Base-by-base conservation (phyloP, 2,113 vertebrate species). In the Prietella phreatophila region DNA sequence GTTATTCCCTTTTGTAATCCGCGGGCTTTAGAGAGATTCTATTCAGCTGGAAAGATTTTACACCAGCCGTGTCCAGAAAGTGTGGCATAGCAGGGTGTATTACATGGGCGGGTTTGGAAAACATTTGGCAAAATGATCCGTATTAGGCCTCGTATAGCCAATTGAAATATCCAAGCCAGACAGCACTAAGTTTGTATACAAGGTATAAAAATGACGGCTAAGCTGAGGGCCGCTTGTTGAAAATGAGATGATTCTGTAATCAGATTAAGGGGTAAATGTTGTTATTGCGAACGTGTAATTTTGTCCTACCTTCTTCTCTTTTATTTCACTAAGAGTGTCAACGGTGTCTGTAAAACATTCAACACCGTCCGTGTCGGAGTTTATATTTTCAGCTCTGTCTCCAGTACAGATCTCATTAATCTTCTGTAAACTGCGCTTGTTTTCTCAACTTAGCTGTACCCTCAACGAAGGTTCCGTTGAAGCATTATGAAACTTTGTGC, bases 351-450 rank as follows among this genome's bases (percentile, higher is more conserved):
- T 91, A 90, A 93, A 92, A 39, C 89, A 82, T 60, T 93, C 90
- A 90, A 1, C 88, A 90, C 90, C 83, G 90, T 94, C 93, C 92
- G 91, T 90, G 83, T 82, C 19, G 33, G 53, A 20, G 85, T 87
- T 84, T 89, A 89, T 17, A 85, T 85, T 93, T 92, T 91, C 88
- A 75, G 85, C 80, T 79, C 82, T 85, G 90, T 85, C 89, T 91
- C 90, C 91, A 86, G 90, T 89, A 75, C 86, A 85, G 88, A 92
- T 87, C 90, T 90, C 90, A 90, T 91, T 89, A 65, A 91, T 92
- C 85, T 85, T 85, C 19, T 86, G 86, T 86, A 91, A 90, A 56
- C 69, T 19, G 7, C 91, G 67, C 88, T 27, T 88, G 80, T 91
- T 91, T 83, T 88, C 69, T 58, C 14, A 56, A 88, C 91, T 88